Base-by-base conservation (phyloP, 2,888 invertebrate genomes). In the Clepsis dumicolana region DNA sequence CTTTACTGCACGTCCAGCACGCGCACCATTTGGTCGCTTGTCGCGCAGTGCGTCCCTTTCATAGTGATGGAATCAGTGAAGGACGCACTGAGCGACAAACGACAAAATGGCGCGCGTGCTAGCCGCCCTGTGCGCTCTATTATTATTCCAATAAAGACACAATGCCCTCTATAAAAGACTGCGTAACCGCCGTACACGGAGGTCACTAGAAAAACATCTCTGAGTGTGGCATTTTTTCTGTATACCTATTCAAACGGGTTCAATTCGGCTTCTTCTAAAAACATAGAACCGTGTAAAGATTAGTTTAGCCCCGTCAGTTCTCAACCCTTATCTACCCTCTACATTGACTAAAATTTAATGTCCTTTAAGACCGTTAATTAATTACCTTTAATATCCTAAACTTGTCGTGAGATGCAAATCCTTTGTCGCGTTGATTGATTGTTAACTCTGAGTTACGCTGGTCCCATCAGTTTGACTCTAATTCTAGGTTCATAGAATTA, bases 381-480 rank as follows among this genome's bases (percentile, higher is more conserved):
- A 70, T 65, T 70, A 65, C 59, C 48, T 29, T 50, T 50, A 18
- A 52, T 65, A 59, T 59, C 27, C 54, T 57, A 57, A 65, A 52
- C 35, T 61, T 18, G 52, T 65, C 56, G 56, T 70, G 65, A 63
- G 75, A 78, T 79, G 77, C 77, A 73, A 76, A 78, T 74, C 79
- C 76, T 76, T 73, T 76, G 79, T 80, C 77, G 38, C 72, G 71
- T 72, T 79, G 80, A 80, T 80, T 77, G 80, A 79, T 80, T 75
- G 73, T 72, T 53, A 18, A 44, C 7, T 44, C 7, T 14, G 27
- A 16, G 2, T n/a, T n/a, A 44, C n/a, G 2, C 24, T 21, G 52
- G 12, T 25, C 16, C 52, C 24, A n/a, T n/a, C n/a, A 24, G 52
- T 14, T 52, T 24, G 24, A 52, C 24, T 25, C n/a, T n/a, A n/a